Evolutionary conservation across 2,888 invertebrate species (phyloP), one percentile per base, ranked within the genome.

Genomic region (Cantharis nigra): DNA sequence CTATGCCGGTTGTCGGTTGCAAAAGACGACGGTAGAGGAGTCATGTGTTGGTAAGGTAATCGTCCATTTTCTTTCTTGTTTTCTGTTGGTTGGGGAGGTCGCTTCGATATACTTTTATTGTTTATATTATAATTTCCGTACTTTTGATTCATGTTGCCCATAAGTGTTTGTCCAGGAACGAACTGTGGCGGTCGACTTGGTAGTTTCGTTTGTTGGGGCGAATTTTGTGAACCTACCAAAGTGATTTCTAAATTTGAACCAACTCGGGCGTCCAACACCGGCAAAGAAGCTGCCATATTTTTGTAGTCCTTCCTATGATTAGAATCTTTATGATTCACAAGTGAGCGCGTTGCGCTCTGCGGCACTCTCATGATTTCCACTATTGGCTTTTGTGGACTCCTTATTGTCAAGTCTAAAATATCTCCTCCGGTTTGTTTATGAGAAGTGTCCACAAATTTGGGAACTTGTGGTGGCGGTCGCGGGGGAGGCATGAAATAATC

Each of bases 201-300:
- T 70, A 71, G 70, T 73, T 77, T 65, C 62, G 74, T 76, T 70
- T 26, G 62, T 77, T 76, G 70, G 65, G 69, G 72, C 69, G 71
- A 63, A 62, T 76, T 75, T 69, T 72, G 79, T 4, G 85, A 83
- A 18, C 85, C 85, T 0, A 94, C 94, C 79, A 94, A 85, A 0
- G 94, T 94, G 26, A 94, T 94, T 85, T 94, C 94, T 72, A 94
- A 86, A 84, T 94, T 94, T 0, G 93, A 92, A 0, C 92, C 92
- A 33, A 93, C 88, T 5, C 90, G 85, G 14, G 89, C 89, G 64
- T 90, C 91, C 67, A 91, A 81, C 23, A 87, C 74, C 11, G 85
- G 84, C 63, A 89, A 85, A 26, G 84, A 85, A 69, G 87, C 84
- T 9, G 77, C 71, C 20, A 67, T 67, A 70, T 75, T 78, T 70